Base-by-base conservation (phyloP, 37 sponge, comb jelly and placozoan genomes). In the Petrosia ficiformis region DNA sequence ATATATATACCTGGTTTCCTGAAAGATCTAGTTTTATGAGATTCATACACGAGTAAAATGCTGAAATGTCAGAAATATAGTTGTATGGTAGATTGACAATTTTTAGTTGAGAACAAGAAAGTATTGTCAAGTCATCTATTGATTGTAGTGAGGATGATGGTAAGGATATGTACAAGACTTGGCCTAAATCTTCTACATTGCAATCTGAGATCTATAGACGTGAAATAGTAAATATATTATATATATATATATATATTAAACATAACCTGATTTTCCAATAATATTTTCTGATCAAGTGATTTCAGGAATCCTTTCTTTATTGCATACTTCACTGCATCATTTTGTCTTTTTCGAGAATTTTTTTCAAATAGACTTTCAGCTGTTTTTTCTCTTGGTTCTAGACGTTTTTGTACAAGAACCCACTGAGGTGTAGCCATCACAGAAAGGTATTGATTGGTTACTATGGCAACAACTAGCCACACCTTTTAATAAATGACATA, bases 1-100 rank as follows among this genome's bases (percentile, higher is more conserved):
- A n/a, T n/a, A n/a, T n/a, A n/a, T 48, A 43, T 25, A 93, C 94
- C 78, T 94, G 87, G 59, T 94, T 94, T 79, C 82, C 76, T 26
- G 84, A 76, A 8, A 88, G 67, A 60, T 94, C 94, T 71, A 94
- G 61, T 65, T 94, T 94, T 16, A 89, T 65, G 16, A 94, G 68
- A 56, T 89, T 86, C 52, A 67, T 60, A 65, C 87, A 86, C 44
- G 65, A 70, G n/a, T 76, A 40, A 48, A 94, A 79, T 22, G 94
- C 81, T 31, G 71, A 16, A 33, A 94, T 81, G 71, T 89, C 84
- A 5, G 66, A 16, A 22, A 94, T 35, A 64, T 76, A 89, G 68
- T 86, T 86, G 5, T 65, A 48, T 1, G 68, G 57, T 31, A 94
- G 73, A 48, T 86, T 78, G 72, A 86, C 83, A 28, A 94, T 73